These are phyloP conservation scores for Notarius lentiginosus DNA, from an alignment of 2,113 vertebrate genomes.

Conservation along the genomic window DNA sequence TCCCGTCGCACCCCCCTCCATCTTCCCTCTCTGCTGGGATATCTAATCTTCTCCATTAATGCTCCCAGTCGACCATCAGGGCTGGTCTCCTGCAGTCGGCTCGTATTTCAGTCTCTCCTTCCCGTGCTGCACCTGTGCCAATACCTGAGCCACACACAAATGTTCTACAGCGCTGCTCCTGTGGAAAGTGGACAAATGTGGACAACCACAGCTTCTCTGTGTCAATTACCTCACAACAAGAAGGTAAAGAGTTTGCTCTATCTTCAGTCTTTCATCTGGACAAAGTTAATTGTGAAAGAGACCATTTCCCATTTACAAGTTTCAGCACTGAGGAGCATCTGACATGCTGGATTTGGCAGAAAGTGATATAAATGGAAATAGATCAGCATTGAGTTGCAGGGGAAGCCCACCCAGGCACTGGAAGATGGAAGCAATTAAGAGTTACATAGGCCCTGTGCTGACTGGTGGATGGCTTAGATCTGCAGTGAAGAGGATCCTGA, in stretches of 20 bases:
- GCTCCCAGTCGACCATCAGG: constrained; percentile 71
- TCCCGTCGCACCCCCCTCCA: not conserved
- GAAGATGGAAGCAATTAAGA: constrained; percentile 86
- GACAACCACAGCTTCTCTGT: constrained; percentile 1
- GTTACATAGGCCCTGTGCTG: constrained; percentile 72
- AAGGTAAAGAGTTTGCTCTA: not conserved
- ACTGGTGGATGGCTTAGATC: constrained; percentile 73
- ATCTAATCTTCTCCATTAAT: constrained; percentile 75
- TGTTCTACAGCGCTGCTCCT: not conserved
- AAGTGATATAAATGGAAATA: constrained; percentile 29
- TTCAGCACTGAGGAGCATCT: not conserved
- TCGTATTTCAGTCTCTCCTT: constrained; percentile 65
- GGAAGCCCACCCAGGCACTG: constrained; percentile 44
- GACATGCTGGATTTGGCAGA: constrained; percentile 11
- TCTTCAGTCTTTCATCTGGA: not conserved
- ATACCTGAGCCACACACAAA: constrained; percentile 40
- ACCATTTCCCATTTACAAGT: not conserved
- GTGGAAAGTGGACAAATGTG: not conserved
- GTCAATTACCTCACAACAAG: not conserved
- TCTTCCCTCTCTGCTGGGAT: constrained; percentile 50
- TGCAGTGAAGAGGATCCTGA: constrained; percentile 69
- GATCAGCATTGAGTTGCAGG: constrained; percentile 30
- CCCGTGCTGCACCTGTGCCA: constrained; percentile 51
- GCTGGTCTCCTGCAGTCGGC: constrained; percentile 58
- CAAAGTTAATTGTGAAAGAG: not conserved